Conservation (phyloP, 2,797 vertebrate genomes). For the Buphagus erythrorhynchus region DNA sequence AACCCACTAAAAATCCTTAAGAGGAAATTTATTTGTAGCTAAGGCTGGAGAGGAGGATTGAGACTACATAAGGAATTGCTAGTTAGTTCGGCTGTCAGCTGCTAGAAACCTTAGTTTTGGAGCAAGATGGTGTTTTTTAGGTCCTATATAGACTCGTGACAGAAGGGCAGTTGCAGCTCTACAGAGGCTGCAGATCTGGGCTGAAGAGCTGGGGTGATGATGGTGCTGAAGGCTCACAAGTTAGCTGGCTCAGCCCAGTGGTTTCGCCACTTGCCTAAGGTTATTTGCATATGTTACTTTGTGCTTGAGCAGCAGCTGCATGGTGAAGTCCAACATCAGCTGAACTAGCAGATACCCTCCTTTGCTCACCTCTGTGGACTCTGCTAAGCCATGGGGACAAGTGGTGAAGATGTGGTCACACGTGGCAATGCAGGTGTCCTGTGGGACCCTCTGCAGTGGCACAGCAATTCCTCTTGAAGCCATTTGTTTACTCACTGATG, state of each 20-base stretch:
- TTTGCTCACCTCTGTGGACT: not conserved
- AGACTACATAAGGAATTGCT: rapidly evolving
- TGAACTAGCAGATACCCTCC: not conserved
- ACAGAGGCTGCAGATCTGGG: not conserved
- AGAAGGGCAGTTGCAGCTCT: not conserved
- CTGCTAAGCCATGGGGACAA: rapidly evolving
- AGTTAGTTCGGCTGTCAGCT: not conserved
- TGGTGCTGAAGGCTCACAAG: not conserved
- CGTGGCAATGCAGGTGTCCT: rapidly evolving
- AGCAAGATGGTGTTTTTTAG: rapidly evolving
- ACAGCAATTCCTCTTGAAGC: not conserved
- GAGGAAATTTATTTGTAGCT: not conserved
- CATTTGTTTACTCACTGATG: rapidly evolving
- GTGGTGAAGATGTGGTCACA: not conserved
- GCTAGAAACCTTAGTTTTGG: not conserved
- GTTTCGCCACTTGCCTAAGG: not conserved
- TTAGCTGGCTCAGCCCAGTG: not conserved
- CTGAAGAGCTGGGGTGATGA: not conserved
- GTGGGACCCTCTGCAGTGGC: not conserved
- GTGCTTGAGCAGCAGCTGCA: rapidly evolving
- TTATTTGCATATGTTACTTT: rapidly evolving
- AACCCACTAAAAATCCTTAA: not conserved
- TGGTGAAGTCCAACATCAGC: not conserved
- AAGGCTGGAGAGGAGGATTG: not conserved
- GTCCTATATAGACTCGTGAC: rapidly evolving